Base-by-base conservation (phyloP, 2,113 vertebrate species). In the Puntigrus tetrazona region DNA sequence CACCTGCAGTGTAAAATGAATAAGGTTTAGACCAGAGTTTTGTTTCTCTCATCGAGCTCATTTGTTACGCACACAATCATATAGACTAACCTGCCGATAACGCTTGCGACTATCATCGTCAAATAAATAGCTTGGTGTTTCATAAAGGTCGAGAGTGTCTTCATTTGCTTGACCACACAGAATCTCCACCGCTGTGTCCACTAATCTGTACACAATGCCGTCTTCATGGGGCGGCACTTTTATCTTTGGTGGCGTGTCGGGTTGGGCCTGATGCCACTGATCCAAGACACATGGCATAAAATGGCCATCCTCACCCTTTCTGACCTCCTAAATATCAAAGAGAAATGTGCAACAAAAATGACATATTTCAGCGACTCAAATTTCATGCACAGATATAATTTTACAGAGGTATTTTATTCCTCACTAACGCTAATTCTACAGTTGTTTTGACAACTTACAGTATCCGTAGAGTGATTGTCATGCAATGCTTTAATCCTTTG, bases 11-110 rank as follows among this genome's bases (percentile, higher is more conserved):
- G 59, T 81, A 75, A 36, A 20, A 25, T 57, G 4, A 63, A 63
- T 34, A 55, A n/a, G 18, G 7, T 55, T 55, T 47, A 38, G 3
- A 61, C 43, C 16, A 36, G 3, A 81, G 55, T 25, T 81, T 43
- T 59, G 36, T 18, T 61, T 78, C 36, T 80, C 16, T 31, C 27
- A 57, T 76, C 36, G 7, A 43, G 29, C 59, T 38, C 13, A 27
- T 57, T 43, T 16, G 73, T 43, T 74, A 34, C 9, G 20, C 14
- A 47, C 45, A 14, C 13, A 14, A 16, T 47, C 61, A 8, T 9
- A 52, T n/a, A 5, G 4, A 87, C 90, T 43, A 22, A 94, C 93
- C 92, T 92, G 90, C 84, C 91, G 70, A 86, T 94, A 93, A 72
- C 86, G 88, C 82, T 86, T 91, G 65, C 89, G 89, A 87, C 92